Conservation (phyloP, 1,140 invertebrate genomes). For the Drosophila lacertosa region DNA sequence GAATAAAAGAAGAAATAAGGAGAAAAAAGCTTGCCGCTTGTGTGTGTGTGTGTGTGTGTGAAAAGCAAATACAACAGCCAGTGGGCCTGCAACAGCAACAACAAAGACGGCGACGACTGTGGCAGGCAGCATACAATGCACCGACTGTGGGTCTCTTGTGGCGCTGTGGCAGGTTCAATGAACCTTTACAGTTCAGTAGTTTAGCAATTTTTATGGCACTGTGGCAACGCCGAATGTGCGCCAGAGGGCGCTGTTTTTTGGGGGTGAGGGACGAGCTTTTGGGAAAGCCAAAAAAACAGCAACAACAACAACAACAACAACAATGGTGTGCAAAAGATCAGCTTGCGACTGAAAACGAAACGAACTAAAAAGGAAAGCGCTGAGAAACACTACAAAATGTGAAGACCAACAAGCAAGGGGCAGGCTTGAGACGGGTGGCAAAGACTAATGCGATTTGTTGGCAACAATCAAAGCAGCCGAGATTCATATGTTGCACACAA, state of each 20-base stretch:
- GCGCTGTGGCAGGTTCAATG: constrained; percentile 73
- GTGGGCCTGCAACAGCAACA: constrained; percentile 39
- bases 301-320: constrained; percentile 39
- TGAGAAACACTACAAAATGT: constrained; percentile 51
- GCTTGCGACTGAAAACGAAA: constrained; percentile 34
- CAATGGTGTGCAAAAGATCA: constrained; percentile 58
- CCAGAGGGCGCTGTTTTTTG: constrained; percentile 38
- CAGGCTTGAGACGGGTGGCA: neutral
- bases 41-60: constrained; percentile 30
- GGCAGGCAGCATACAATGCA: constrained; percentile 22
- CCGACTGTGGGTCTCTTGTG: constrained; percentile 34
- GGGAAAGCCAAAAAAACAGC: constrained; percentile 42
- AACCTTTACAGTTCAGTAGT: constrained; percentile 81
- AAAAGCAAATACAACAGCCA: constrained; percentile 60
- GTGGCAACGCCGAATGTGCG: constrained; percentile 29
- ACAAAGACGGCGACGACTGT: neutral
- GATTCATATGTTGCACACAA: constrained; percentile 45
- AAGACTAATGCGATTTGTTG: constrained; percentile 69
- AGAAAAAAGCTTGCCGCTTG: constrained; percentile 37
- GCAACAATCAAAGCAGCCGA: constrained; percentile 39
- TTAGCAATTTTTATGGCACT: constrained; percentile 75
- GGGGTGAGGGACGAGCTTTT: constrained; percentile 50
- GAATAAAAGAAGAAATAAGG: constrained; percentile 44
- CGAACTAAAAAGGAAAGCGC: constrained; percentile 61
- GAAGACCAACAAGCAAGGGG: neutral